A percentile compares a stretch with the other conserved stretches of the same genome.
These are phyloP conservation scores for Eumaeus atala DNA, from an alignment of 1,140 invertebrate species.

Conservation along the genomic window DNA sequence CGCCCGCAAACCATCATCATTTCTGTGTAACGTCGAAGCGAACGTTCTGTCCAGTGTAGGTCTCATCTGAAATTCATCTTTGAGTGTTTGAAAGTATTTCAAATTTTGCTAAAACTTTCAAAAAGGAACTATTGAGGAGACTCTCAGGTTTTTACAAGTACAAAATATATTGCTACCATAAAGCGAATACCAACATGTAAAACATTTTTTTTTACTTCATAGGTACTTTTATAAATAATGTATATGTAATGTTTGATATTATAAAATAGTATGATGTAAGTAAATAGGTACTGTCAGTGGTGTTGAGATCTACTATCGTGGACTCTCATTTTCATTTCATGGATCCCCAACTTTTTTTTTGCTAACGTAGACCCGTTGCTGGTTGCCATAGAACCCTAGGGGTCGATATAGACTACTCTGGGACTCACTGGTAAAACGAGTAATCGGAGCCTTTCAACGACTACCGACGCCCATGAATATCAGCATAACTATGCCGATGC, in stretches of 20 bases:
- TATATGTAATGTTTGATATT: no score
- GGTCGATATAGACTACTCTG: neutral
- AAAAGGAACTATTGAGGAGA: no score
- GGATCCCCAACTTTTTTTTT: conserved; percentile 20
- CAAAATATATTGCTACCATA: conserved; percentile 19
- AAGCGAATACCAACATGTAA: conserved; percentile 22
- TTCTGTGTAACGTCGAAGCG: conserved; percentile 17
- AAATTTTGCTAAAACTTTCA: conserved; percentile 29
- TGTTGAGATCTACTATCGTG: conserved; percentile 27
- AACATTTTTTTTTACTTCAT: conserved; percentile 20
- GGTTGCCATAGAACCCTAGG: conserved; percentile 16
- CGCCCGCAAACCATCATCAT: conserved; percentile 47
- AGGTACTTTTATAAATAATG: no score
- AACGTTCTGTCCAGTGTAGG: conserved; percentile 18
- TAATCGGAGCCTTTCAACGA: no score
- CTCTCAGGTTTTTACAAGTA: conserved; percentile 21
- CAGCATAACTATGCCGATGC: no score
- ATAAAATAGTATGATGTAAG: no score
- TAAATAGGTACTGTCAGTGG: no score
- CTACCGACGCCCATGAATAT: no score
- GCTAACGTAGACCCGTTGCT: conserved; percentile 6
- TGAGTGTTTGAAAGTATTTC: conserved; percentile 19
- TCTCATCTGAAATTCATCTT: conserved; percentile 17
- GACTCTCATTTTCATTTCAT: conserved; percentile 6
- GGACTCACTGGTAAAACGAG: no score